phyloP scores from a whole-genome alignment of 2,888 invertebrate genomes.

The Tenthredo livida region DNA sequence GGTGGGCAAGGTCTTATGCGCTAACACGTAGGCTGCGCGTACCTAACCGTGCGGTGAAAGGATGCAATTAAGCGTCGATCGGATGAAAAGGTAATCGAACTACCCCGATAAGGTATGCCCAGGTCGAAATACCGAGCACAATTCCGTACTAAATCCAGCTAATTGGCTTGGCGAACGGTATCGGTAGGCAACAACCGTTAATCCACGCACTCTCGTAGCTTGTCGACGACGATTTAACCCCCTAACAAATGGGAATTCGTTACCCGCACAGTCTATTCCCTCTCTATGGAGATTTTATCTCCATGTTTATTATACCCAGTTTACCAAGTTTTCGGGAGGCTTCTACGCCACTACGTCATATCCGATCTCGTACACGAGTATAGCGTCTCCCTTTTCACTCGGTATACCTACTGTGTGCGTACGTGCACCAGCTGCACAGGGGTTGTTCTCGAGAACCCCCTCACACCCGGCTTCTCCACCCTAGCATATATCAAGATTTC shows the following conservation, averaged over 20 bases:
- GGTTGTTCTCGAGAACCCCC: background rate
- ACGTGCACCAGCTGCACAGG: slow-evolving; percentile 38
- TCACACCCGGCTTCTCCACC: background rate
- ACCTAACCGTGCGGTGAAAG: slow-evolving; percentile 21
- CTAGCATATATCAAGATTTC: slow-evolving; percentile 50
- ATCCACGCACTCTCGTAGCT: slow-evolving; percentile 34
- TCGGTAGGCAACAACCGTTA: slow-evolving; percentile 26
- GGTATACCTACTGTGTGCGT: background rate
- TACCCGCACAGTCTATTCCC: background rate
- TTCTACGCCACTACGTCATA: slow-evolving; percentile 30
- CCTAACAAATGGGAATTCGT: slow-evolving; percentile 16
- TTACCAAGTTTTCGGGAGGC: background rate
- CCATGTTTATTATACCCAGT: background rate
- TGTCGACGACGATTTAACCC: slow-evolving; percentile 34
- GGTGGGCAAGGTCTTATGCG: background rate
- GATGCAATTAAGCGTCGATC: slow-evolving; percentile 56
- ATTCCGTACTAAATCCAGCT: slow-evolving; percentile 63
- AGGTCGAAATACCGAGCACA: slow-evolving; percentile 26
- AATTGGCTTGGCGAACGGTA: slow-evolving; percentile 37
- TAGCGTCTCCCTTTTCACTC: background rate
- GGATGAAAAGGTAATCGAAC: slow-evolving; percentile 54
- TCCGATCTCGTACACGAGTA: background rate
- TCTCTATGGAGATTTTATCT: slow-evolving; percentile 3
- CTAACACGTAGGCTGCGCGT: background rate
- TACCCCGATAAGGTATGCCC: slow-evolving; percentile 46